These are phyloP conservation scores for Silvanus unidentatus DNA, from an alignment of 2,888 invertebrate species.

Conservation along the genomic window DNA sequence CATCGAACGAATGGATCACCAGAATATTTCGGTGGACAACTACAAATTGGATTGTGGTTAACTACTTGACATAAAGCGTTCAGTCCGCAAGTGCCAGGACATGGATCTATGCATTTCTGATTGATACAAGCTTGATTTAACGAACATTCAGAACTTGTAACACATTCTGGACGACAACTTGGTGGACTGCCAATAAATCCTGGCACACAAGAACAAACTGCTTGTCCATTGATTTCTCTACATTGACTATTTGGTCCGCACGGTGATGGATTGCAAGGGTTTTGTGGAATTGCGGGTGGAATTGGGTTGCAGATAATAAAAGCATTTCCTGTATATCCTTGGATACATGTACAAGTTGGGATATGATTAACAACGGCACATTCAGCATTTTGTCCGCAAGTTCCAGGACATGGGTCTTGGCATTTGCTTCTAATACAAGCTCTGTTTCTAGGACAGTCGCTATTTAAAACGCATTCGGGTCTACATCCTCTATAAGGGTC, in stretches of 20 bases:
- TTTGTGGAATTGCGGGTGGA: conserved; percentile 34
- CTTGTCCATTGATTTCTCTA: conserved; percentile 55
- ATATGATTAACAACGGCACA: conserved; percentile 72
- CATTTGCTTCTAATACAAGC: conserved; percentile 68
- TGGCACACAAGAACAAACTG: conserved; percentile 50
- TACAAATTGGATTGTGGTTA: conserved; percentile 56
- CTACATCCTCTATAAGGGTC: conserved; percentile 64
- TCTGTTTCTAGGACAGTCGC: conserved; percentile 62
- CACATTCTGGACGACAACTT: conserved; percentile 53
- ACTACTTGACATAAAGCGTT: conserved; percentile 51
- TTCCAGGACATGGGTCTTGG: conserved; percentile 64
- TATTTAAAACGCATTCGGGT: conserved; percentile 69
- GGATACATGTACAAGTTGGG: conserved; percentile 68
- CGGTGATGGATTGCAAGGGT: conserved; percentile 68
- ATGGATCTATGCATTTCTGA: conserved; percentile 53
- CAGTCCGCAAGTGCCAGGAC: conserved; percentile 53
- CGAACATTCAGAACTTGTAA: conserved; percentile 49
- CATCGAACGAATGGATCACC: conserved; percentile 53
- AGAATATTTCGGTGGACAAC: conserved; percentile 48
- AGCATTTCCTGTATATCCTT: conserved; percentile 65
- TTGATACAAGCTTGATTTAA: conserved; percentile 47
- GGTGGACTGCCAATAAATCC: conserved; percentile 49
- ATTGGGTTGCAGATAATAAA: conserved; percentile 59
- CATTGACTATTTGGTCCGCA: conserved; percentile 52
- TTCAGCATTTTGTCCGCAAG: conserved; percentile 68